Percentiles rank a stretch among this genome's conserved stretches.
phyloP scores from a whole-genome alignment of 53 echinoderm and acorn worm species.

The Arbacia lixula region DNA sequence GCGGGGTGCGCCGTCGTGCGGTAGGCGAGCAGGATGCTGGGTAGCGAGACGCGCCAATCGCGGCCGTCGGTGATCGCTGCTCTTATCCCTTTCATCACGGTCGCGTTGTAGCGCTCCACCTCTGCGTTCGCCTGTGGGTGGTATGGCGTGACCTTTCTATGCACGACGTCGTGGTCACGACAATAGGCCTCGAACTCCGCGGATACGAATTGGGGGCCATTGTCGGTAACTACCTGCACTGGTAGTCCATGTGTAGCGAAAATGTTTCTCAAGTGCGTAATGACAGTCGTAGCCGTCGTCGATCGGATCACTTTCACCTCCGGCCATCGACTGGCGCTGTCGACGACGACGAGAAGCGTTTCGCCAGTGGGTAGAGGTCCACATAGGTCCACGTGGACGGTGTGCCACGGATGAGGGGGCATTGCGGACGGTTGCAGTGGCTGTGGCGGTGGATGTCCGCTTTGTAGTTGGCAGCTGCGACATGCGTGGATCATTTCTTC shows the following conservation, averaged over 20 bases:
- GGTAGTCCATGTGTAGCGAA: constrained; percentile 30
- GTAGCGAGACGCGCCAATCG: constrained; percentile 52
- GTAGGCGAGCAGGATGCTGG: constrained; percentile 34
- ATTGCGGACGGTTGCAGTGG: constrained; percentile 37
- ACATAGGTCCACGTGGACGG: constrained; percentile 16
- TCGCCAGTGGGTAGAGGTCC: too few relatives aligned
- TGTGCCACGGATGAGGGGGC: constrained; percentile 33
- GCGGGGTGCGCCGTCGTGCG: constrained; percentile 46
- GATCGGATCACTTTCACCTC: neutral
- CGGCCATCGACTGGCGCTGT: constrained; percentile 25
- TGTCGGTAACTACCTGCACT: constrained; percentile 39
- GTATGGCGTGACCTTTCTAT: constrained; percentile 53
- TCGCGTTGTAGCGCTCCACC: constrained; percentile 51
- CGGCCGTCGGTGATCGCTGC: constrained; percentile 51
- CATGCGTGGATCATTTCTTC: constrained; percentile 24
- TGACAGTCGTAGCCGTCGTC: neutral
- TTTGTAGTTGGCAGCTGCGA: constrained; percentile 51
- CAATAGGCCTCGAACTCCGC: constrained; percentile 1
- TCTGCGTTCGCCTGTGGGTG: too few relatives aligned
- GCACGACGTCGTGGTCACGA: constrained; percentile 44
- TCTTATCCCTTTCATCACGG: constrained; percentile 53
- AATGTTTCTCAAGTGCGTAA: constrained; percentile 11
- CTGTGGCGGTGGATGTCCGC: constrained; percentile 21
- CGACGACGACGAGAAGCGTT: constrained; percentile 17
- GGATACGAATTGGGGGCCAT: constrained; percentile 59